Evolutionary conservation across 1,140 invertebrate genomes (phyloP).

Genomic region (Drosophila auraria): DNA sequence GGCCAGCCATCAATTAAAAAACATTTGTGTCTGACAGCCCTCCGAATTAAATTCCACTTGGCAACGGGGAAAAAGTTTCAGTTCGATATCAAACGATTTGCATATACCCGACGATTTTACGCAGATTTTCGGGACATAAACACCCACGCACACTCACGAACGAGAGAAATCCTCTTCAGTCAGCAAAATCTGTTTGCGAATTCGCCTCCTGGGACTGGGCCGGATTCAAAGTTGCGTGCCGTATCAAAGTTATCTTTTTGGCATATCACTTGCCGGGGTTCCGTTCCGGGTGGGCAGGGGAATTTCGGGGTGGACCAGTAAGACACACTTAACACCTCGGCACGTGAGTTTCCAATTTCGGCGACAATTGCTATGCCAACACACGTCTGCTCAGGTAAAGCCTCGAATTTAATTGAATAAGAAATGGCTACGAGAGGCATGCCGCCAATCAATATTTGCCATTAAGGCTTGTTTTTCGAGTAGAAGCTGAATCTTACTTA

Average conservation of each 20-base stretch:
- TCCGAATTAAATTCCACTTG: constrained; percentile 17
- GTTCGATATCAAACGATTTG: constrained; percentile 57
- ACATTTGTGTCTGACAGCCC: constrained; percentile 3
- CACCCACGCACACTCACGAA: constrained; percentile 8
- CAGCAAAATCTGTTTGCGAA: constrained; percentile 51
- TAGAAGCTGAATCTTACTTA: neutral
- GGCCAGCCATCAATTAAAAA: constrained; percentile 39
- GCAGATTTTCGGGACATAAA: constrained; percentile 48
- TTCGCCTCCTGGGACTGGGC: constrained; percentile 46
- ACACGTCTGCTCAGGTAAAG: constrained; percentile 40
- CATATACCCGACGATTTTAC: constrained; percentile 52
- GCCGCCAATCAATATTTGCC: constrained; percentile 28
- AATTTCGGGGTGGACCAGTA: constrained; percentile 22
- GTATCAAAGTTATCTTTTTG: constrained; percentile 57
- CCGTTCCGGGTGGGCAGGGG: neutral
- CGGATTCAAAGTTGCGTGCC: constrained; percentile 45
- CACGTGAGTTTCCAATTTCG: constrained; percentile 67
- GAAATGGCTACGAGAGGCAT: constrained; percentile 30
- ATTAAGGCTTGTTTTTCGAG: constrained; percentile 13
- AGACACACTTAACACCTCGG: constrained; percentile 50
- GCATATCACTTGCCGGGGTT: constrained; percentile 19
- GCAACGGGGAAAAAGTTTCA: constrained; percentile 3
- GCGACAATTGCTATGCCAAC: constrained; percentile 52
- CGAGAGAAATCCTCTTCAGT: constrained; percentile 57
- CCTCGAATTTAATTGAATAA: constrained; percentile 45